Percentiles rank a stretch among this genome's conserved stretches.
Evolutionary conservation across 2,113 vertebrate genomes (phyloP).

Genomic region (Capra hircus): DNA sequence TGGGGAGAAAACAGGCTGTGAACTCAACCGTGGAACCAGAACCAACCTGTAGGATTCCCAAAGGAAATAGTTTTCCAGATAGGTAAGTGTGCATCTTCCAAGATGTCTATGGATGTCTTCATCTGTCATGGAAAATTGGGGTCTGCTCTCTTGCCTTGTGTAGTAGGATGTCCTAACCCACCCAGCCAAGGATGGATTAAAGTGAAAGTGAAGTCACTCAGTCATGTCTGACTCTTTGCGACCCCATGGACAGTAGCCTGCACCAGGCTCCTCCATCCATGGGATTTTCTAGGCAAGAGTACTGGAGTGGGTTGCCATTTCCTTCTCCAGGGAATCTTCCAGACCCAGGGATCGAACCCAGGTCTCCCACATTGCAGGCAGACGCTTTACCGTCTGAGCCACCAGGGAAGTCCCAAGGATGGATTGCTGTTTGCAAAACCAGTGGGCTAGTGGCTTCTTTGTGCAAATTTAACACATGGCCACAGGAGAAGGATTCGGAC

Average conservation of each 20-base stretch:
- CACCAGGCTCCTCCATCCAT: not conserved
- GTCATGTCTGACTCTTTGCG: not conserved
- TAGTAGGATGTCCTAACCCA: not conserved
- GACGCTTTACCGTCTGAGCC: not conserved
- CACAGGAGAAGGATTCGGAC: not conserved
- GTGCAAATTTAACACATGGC: not conserved
- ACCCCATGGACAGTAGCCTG: not conserved
- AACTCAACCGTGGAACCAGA: not conserved
- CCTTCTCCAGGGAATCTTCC: not conserved
- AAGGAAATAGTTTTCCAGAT: not conserved
- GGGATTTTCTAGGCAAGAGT: not conserved
- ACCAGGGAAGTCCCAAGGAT: not conserved
- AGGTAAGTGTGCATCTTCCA: not conserved
- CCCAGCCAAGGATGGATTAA: not conserved
- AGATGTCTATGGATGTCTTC: not conserved
- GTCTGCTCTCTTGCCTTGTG: not conserved
- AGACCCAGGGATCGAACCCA: not conserved
- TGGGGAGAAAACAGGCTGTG: not conserved
- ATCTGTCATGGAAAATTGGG: fast-evolving
- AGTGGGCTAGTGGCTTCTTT: not conserved
- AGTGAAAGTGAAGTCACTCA: not conserved
- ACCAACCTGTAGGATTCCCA: not conserved
- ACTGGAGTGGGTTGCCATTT: not conserved
- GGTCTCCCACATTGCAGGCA: not conserved
- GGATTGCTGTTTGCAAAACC: not conserved